These are phyloP conservation scores for Rhinella marina DNA, from an alignment of 2,797 vertebrate species.

Conservation along the genomic window DNA sequence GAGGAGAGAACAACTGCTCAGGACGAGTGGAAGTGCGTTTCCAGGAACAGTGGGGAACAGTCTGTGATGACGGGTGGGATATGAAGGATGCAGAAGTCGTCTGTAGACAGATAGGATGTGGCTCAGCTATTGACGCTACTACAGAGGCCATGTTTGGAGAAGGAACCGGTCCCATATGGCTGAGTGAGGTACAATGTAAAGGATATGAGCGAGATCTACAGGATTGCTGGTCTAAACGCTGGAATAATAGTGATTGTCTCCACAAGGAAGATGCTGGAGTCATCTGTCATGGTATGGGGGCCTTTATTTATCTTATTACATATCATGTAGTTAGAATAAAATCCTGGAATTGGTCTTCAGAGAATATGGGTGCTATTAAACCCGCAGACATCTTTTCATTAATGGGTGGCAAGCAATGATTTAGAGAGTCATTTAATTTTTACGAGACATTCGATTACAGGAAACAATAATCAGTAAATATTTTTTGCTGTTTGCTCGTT, in stretches of 20 bases:
- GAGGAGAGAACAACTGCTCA: constrained; percentile 54
- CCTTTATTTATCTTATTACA: neutral
- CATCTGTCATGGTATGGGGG: constrained; percentile 66
- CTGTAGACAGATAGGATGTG: constrained; percentile 69
- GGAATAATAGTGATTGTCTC: constrained; percentile 70
- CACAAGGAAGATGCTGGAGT: constrained; percentile 72
- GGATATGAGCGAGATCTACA: constrained; percentile 65
- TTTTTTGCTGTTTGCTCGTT: no score
- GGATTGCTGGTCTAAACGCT: no score
- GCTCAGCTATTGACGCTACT: constrained; percentile 57
- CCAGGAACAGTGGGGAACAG: constrained; percentile 67
- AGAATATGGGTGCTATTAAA: no score
- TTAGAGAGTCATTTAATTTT: no score
- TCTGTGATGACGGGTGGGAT: constrained; percentile 73
- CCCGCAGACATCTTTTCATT: no score
- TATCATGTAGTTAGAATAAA: no score
- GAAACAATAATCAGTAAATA: no score
- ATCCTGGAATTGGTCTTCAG: no score
- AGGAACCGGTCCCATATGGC: constrained; percentile 71
- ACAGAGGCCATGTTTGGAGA: constrained; percentile 70
- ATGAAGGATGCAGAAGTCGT: no score
- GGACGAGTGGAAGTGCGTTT: constrained; percentile 72
- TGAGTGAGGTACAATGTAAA: constrained; percentile 70
- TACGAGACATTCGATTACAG: no score
- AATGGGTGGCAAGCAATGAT: no score